Evolutionary conservation across 2,888 invertebrate genomes (phyloP).

Genomic region (Pemphredon lugubris): DNA sequence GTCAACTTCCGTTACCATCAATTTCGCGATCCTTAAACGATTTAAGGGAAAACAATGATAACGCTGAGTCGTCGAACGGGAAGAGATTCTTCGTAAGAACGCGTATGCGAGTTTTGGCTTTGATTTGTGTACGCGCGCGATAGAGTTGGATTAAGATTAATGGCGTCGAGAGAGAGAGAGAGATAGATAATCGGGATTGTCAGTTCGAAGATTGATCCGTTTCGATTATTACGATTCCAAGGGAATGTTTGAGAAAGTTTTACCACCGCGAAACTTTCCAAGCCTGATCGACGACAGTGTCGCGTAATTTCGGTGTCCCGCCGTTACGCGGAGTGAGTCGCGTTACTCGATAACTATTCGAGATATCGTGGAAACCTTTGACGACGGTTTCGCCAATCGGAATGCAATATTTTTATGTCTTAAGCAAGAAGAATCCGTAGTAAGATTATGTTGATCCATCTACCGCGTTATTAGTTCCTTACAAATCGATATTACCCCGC

Average conservation of each 20-base stretch:
- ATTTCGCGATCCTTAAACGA: not conserved
- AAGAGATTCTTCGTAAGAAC: too few species aligned
- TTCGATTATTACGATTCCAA: slow-evolving; percentile 7
- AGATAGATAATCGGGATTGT: not conserved
- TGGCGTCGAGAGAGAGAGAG: not conserved
- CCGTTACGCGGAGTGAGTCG: too few species aligned
- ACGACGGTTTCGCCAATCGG: too few species aligned
- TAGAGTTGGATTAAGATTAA: slow-evolving; percentile 5
- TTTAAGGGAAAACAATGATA: not conserved
- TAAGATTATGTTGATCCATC: too few species aligned
- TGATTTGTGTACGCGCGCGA: not conserved
- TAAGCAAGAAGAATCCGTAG: too few species aligned
- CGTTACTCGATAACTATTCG: too few species aligned
- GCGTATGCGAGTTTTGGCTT: too few species aligned
- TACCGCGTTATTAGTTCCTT: too few species aligned
- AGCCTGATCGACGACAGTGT: slow-evolving; percentile 16
- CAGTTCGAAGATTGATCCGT: slow-evolving; percentile 2
- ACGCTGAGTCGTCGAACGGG: too few species aligned
- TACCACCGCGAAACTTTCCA: slow-evolving; percentile 8
- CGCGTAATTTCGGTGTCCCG: slow-evolving; percentile 3
- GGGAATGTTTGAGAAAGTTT: slow-evolving; percentile 6
- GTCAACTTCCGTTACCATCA: not conserved
- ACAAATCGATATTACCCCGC: too few species aligned
- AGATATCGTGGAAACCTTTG: too few species aligned
- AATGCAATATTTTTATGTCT: too few species aligned